Conservation (phyloP, 2,797 vertebrate species). For the Spizella passerina region DNA sequence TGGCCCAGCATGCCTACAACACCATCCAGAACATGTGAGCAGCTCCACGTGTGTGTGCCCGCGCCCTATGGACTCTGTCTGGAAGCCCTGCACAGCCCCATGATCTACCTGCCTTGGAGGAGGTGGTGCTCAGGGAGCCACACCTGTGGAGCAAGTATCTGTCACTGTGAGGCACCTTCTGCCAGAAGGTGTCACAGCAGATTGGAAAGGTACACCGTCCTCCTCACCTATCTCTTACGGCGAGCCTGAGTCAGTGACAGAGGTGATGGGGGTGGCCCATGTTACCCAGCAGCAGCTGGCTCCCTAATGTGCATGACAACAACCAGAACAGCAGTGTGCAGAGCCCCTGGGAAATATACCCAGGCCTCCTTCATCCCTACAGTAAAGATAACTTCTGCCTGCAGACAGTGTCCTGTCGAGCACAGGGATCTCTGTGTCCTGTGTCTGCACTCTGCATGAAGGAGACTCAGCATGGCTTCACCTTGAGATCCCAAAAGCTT, state of each 20-base stretch:
- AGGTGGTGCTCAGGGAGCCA: not conserved
- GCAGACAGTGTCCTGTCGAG: fast-evolving
- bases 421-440: not conserved
- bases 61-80: not conserved
- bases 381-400: not conserved
- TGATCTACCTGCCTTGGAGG: not conserved
- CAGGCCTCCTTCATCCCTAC: not conserved
- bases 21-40: not conserved
- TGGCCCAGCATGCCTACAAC: not conserved
- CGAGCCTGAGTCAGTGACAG: not conserved
- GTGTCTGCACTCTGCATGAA: not conserved
- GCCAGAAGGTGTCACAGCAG: not conserved
- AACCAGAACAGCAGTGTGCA: not conserved
- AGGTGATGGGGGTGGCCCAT: not conserved
- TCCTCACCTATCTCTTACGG: not conserved
- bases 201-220: not conserved
- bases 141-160: not conserved
- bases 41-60: fast-evolving
- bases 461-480: not conserved
- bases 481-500: not conserved
- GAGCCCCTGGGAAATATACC: not conserved
- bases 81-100: not conserved
- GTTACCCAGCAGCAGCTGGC: not conserved
- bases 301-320: not conserved
- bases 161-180: not conserved